Evolutionary conservation across 92 coral and sea anemone genomes (phyloP).

Genomic region (Desmophyllum pertusum): DNA sequence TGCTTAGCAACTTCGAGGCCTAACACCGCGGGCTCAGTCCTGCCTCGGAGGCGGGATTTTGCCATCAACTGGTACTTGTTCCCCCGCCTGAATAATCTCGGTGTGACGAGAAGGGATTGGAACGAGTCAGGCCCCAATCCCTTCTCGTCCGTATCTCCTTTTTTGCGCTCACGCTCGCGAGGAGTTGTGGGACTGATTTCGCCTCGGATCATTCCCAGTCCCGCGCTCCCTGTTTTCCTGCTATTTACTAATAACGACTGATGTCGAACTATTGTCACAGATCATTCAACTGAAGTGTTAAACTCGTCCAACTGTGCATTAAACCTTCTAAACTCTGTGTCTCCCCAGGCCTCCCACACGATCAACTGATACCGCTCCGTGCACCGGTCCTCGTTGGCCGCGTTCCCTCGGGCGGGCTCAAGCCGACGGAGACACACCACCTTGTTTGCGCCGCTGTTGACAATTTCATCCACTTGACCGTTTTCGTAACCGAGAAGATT

Average conservation of each 20-base stretch:
- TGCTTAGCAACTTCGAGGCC: too few relatives aligned
- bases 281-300: slow-evolving; percentile 54
- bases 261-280: not conserved
- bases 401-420: slow-evolving; percentile 68
- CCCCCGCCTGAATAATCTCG: too few relatives aligned
- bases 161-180: too few relatives aligned
- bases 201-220: too few relatives aligned
- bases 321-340: slow-evolving; percentile 64
- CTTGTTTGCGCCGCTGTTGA: slow-evolving; percentile 77
- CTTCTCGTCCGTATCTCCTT: too few relatives aligned
- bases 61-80: too few relatives aligned
- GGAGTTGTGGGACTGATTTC: too few relatives aligned
- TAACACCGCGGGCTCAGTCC: too few relatives aligned
- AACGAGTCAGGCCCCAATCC: too few relatives aligned
- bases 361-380: slow-evolving; percentile 85
- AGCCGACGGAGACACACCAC: slow-evolving; percentile 84
- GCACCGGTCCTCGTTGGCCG: slow-evolving; percentile 53
- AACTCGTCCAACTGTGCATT: slow-evolving; percentile 64
- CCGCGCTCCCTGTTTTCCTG: too few relatives aligned
- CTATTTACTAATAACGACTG: not conserved
- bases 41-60: too few relatives aligned
- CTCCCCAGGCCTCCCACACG: slow-evolving; percentile 92
- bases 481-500: slow-evolving; percentile 60
- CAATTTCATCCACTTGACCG: slow-evolving; percentile 82
- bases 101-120: too few relatives aligned